These are phyloP conservation scores for Remorina albescens DNA, from an alignment of 2,797 vertebrate genomes.

Conservation along the genomic window DNA sequence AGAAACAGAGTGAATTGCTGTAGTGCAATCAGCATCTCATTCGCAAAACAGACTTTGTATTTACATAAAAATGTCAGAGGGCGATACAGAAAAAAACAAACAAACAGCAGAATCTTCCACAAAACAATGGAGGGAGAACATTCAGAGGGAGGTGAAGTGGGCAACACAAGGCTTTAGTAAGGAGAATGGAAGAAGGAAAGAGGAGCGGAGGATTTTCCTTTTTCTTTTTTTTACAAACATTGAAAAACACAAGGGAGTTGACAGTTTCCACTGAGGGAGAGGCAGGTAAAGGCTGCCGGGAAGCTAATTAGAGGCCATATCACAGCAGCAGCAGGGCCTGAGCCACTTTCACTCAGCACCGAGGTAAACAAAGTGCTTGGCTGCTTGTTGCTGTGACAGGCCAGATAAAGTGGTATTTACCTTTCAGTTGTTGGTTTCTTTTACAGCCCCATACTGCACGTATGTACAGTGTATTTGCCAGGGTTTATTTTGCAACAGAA, in stretches of 20 bases:
- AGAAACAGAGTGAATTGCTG: conserved; percentile 12
- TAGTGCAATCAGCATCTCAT: conserved; percentile 28
- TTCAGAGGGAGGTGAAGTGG: conserved; percentile 34
- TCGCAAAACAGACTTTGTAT: conserved; percentile 28
- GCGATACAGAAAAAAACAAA: background rate
- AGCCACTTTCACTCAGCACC: conserved; percentile 69
- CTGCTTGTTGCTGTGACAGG: conserved; percentile 76
- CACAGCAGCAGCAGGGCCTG: conserved; percentile 71
- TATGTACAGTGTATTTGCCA: conserved; percentile 51
- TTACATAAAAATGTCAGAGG: conserved; percentile 21
- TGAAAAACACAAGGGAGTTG: conserved; percentile 59
- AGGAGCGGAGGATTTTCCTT: conserved; percentile 31
- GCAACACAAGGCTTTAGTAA: conserved; percentile 18
- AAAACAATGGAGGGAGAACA: conserved; percentile 2
- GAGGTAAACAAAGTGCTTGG: conserved; percentile 78
- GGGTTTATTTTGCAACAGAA: conserved; percentile 45
- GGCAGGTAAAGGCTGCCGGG: conserved; percentile 75
- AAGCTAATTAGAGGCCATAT: conserved; percentile 80
- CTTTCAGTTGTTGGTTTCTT: conserved; percentile 75
- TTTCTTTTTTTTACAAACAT: conserved; percentile 29
- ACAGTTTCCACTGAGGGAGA: conserved; percentile 44
- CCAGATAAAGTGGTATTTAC: conserved; percentile 81
- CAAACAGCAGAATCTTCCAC: background rate
- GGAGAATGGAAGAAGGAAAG: conserved; percentile 34
- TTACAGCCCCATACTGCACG: conserved; percentile 43